These are phyloP conservation scores for Rhipidura dahli DNA, from an alignment of 2,113 vertebrate genomes.

Conservation along the genomic window DNA sequence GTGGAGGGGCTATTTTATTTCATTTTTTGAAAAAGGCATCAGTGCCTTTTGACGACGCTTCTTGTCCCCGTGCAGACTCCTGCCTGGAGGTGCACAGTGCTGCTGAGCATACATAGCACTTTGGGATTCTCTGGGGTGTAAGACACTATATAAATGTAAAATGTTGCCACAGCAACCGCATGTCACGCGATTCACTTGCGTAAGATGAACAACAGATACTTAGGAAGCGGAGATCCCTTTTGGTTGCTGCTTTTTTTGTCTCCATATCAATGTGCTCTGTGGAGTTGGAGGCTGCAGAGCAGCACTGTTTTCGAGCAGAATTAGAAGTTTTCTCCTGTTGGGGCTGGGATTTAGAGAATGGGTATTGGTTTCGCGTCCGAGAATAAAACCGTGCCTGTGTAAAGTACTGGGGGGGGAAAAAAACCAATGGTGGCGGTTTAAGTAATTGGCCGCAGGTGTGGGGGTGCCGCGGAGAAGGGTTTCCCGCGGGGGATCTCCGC, in stretches of 20 bases:
- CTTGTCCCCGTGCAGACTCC: neutral
- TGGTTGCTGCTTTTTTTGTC: neutral
- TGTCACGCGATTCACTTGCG: slow-evolving; percentile 55
- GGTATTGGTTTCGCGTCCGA: neutral
- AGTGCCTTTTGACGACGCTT: neutral
- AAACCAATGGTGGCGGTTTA: neutral
- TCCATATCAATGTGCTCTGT: neutral
- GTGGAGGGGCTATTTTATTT: neutral
- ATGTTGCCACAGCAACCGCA: slow-evolving; percentile 50
- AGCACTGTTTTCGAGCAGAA: neutral
- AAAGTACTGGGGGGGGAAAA: neutral
- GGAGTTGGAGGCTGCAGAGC: neutral
- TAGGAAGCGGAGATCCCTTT: slow-evolving; percentile 29
- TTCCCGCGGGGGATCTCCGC: neutral
- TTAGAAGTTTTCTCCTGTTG: neutral
- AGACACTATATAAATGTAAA: slow-evolving; percentile 32
- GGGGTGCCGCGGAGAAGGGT: neutral
- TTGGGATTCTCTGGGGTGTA: slow-evolving; percentile 11
- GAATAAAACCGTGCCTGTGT: neutral
- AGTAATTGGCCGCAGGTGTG: neutral
- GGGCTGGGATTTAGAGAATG: neutral
- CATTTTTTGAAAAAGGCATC: neutral
- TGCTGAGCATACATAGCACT: neutral
- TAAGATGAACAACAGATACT: slow-evolving; percentile 44
- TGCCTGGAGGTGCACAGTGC: neutral